These are phyloP conservation scores for Cavia aperea DNA, from an alignment of 2,113 vertebrate species.

Conservation along the genomic window DNA sequence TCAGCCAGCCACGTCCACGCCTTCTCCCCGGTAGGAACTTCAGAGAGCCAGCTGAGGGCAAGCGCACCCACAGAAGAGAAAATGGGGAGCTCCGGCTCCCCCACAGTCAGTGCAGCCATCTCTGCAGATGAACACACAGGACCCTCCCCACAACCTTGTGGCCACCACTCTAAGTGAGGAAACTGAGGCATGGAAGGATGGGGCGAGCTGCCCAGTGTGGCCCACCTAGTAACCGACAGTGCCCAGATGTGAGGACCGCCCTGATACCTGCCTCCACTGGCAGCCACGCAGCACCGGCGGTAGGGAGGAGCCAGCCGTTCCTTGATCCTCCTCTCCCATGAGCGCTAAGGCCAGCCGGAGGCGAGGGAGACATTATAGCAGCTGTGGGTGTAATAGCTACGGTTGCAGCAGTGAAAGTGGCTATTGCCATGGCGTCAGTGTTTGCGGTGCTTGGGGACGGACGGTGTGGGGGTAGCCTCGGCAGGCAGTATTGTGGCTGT, in stretches of 20 bases:
- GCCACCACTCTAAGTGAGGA: neutral
- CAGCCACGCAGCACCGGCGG: fast-evolving
- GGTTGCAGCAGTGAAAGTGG: fast-evolving
- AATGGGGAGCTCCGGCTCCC: neutral
- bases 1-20: neutral
- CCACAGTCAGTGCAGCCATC: neutral
- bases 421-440: too few relatives aligned
- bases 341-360: too few relatives aligned
- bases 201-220: neutral
- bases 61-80: too few relatives aligned
- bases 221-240: neutral
- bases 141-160: neutral
- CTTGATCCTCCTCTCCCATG: neutral
- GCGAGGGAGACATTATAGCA: too few relatives aligned
- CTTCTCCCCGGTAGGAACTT: neutral
- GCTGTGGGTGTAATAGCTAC: too few relatives aligned
- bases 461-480: too few relatives aligned
- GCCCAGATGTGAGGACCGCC: neutral
- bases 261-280: neutral
- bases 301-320: neutral
- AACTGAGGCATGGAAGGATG: neutral
- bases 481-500: too few relatives aligned
- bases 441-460: neutral
- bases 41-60: neutral
- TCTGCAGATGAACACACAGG: neutral